These are phyloP conservation scores for Muricea muricata DNA, from an alignment of 92 coral and sea anemone species.

Conservation along the genomic window DNA sequence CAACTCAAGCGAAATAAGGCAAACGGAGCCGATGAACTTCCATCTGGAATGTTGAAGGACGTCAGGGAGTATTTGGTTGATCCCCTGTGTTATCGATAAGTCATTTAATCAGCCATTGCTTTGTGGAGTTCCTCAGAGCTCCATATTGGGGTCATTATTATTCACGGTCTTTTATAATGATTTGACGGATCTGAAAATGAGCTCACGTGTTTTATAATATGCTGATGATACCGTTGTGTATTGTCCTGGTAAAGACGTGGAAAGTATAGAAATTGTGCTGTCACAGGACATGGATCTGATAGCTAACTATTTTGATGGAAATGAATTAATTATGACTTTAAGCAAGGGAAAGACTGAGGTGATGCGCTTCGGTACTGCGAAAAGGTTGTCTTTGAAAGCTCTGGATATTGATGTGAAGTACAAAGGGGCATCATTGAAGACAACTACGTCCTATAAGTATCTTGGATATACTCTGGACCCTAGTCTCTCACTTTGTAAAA, in stretches of 20 bases:
- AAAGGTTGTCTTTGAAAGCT: background rate
- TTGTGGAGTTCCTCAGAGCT: constrained; percentile 21
- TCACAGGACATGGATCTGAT: background rate
- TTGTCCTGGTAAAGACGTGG: background rate
- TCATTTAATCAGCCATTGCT: background rate
- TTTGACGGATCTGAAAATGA: background rate
- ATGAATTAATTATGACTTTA: background rate
- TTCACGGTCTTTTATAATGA: constrained; percentile 11
- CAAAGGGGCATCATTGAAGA: background rate
- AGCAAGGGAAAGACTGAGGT: constrained; percentile 4
- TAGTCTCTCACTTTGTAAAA: background rate
- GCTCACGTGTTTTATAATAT: background rate
- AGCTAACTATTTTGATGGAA: constrained; percentile 16
- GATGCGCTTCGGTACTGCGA: background rate
- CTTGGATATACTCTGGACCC: background rate
- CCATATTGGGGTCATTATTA: constrained; percentile 14
- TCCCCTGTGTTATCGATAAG: background rate
- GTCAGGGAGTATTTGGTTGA: background rate
- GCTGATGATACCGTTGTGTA: constrained; percentile 35
- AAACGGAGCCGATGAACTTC: background rate
- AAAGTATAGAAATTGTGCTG: background rate
- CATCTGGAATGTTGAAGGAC: constrained; percentile 8
- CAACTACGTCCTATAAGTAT: background rate
- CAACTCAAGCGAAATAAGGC: background rate
- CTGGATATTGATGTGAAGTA: background rate